These are phyloP conservation scores for Gymnobelideus leadbeateri DNA, from an alignment of 2,113 vertebrate genomes.

Conservation along the genomic window DNA sequence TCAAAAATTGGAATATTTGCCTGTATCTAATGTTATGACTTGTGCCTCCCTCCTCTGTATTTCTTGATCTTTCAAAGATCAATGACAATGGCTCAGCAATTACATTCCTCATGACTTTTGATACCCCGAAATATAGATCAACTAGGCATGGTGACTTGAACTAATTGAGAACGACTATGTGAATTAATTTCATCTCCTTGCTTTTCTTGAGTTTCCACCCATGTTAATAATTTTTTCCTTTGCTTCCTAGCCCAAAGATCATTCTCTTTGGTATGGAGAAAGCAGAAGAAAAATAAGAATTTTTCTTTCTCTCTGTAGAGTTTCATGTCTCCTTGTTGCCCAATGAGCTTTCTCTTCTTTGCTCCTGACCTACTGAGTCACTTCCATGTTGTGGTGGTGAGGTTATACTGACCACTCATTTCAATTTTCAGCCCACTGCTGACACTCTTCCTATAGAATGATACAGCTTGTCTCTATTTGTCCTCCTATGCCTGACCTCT, in stretches of 20 bases:
- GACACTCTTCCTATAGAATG: neutral
- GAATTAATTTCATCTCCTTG: neutral
- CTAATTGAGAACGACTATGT: neutral
- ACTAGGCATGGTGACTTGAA: neutral
- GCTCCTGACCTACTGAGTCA: neutral
- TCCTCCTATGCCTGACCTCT: neutral
- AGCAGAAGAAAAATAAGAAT: neutral
- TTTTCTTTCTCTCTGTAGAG: neutral
- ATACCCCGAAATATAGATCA: neutral
- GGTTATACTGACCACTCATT: neutral
- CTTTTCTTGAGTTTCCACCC: neutral
- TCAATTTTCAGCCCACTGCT: neutral
- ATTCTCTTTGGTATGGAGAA: neutral
- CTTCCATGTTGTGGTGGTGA: neutral
- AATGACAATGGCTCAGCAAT: neutral
- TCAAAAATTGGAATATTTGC: neutral
- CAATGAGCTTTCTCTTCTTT: neutral
- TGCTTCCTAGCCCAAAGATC: neutral
- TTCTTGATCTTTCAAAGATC: neutral
- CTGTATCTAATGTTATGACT: neutral
- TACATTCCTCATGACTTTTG: neutral
- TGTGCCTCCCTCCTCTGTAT: neutral
- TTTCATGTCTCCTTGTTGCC: neutral
- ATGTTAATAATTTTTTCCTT: neutral
- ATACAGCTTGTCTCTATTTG: neutral